Evolutionary conservation across 2,113 vertebrate species (phyloP).

Genomic region (Ptilonorhynchus violaceus): DNA sequence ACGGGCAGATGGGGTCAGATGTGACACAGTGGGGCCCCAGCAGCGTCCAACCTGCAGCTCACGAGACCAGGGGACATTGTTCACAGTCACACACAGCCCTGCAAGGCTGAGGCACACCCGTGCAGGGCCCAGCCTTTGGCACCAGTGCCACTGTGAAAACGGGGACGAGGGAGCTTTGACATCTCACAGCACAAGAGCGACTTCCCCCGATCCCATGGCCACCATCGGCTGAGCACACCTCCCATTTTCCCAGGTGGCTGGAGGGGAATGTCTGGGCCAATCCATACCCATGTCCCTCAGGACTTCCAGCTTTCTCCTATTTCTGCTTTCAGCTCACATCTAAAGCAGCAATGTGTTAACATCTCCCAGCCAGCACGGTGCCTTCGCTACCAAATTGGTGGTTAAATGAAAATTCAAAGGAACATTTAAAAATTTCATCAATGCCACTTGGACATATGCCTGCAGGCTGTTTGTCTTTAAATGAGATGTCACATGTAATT

Average conservation of each 20-base stretch:
- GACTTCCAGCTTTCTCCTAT: not conserved
- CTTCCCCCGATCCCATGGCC: not conserved
- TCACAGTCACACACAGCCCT: not conserved
- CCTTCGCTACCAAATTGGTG: not conserved
- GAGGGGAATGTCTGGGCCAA: not conserved
- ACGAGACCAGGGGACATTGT: accelerated
- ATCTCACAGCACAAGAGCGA: not conserved
- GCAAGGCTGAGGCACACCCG: too few relatives aligned
- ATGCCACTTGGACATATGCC: constrained; percentile 28
- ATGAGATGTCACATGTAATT: constrained; percentile 59
- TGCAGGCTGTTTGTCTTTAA: constrained; percentile 54
- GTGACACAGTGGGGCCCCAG: not conserved
- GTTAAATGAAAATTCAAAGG: constrained; percentile 31
- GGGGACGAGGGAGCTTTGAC: not conserved
- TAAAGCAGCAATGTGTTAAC: not conserved
- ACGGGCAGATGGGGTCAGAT: not conserved
- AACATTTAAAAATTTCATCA: constrained; percentile 50
- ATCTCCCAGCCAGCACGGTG: not conserved
- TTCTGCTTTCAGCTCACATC: not conserved
- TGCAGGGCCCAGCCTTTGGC: not conserved
- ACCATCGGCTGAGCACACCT: not conserved
- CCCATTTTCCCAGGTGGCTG: not conserved
- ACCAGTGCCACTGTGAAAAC: not conserved
- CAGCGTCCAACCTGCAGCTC: not conserved
- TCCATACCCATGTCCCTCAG: accelerated